Evolutionary conservation across 1,140 invertebrate genomes (phyloP), one percentile per base, ranked within the genome.

Genomic region (Sesamia nonagrioides): DNA sequence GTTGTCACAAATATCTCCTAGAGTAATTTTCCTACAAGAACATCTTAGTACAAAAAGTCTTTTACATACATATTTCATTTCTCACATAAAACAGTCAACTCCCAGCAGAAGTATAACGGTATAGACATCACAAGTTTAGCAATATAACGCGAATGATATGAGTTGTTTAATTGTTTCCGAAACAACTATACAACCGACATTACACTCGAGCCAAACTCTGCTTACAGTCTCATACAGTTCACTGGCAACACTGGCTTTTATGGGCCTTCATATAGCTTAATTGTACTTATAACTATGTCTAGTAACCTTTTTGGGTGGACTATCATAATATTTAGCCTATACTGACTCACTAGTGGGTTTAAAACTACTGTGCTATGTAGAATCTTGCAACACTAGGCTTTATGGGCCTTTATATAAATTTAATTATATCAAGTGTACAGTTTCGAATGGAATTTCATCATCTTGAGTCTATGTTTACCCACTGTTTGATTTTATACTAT

Each of bases 101-200:
- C 40, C 61, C 35, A 42, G n/a, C 61, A 66, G 61, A 66, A 21
- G n/a, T 21, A 66, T 66, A 45, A 66, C 61, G 45, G 17, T 6
- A 61, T 61, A 61, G 58, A 42, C 27, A 66, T 66, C 61, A 66
- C 13, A 66, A 66, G 61, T 66, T 66, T 66, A 37, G 61, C 61
- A 66, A 66, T 66, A 66, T 66, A 66, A 66, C 61, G 61, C 27
- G 35, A 66, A 66, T 66, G 40, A 66, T 66, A 66, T 66, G 40
- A 66, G 61, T 66, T 66, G 61, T 66, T 66, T 66, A 66, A 66
- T 66, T 66, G 61, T 66, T 66, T 45, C 40, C 61, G 61, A 45
- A 66, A 61, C 58, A 61, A 61, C 58, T 61, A 61, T 61, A 37
- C 58, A 61, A 37, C 58, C 58, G 35, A 17, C 58, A 66, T 66